Base-by-base conservation (phyloP, 2,797 vertebrate species). In the Coendou prehensilis region DNA sequence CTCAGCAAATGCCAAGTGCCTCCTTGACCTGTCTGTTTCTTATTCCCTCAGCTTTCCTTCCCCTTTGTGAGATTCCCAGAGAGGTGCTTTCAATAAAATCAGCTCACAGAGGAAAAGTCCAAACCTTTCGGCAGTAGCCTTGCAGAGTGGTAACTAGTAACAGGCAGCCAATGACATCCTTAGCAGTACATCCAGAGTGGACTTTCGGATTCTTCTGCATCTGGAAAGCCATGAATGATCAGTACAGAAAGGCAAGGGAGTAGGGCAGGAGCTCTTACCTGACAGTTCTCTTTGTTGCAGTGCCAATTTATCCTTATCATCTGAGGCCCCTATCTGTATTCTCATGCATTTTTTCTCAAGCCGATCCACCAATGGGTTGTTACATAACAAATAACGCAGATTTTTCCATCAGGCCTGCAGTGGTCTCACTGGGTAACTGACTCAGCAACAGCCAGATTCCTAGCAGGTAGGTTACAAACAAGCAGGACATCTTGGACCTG, bases 361-460 rank as follows among this genome's bases (percentile, higher is more conserved):
- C 0, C 5, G 5, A 41, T 41, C 4, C 2, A 79, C 10, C 22
- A 64, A 0, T 30, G 22, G 6, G n/a, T 20, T 54, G 1, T 17
- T 45, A 67, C n/a, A 80, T 5, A 78, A 11, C 10, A n/a, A 63
- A 18, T 15, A 4, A 26, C 7, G 0, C 61, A 15, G n/a, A 20
- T 1, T 2, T 2, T 69, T 14, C 14, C 52, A 57, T 2, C 33
- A 45, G 69, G 9, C 26, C 56, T 28, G 52, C 26, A 4, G 20
- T n/a, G 64, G 37, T 30, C 54, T 59, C 30, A 4, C 15, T 15
- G 33, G 84, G 73, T 2, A 80, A 28, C 61, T 71, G 84, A 54
- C 84, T 59, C 2, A 93, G 33, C 54, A 87, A 52, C 9, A 93
- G 50, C 13, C 59, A 79, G 75, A 67, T 9, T 57, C 37, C 37